Base-by-base conservation (phyloP, 2,113 vertebrate genomes). In the Heloderma charlesbogerti region DNA sequence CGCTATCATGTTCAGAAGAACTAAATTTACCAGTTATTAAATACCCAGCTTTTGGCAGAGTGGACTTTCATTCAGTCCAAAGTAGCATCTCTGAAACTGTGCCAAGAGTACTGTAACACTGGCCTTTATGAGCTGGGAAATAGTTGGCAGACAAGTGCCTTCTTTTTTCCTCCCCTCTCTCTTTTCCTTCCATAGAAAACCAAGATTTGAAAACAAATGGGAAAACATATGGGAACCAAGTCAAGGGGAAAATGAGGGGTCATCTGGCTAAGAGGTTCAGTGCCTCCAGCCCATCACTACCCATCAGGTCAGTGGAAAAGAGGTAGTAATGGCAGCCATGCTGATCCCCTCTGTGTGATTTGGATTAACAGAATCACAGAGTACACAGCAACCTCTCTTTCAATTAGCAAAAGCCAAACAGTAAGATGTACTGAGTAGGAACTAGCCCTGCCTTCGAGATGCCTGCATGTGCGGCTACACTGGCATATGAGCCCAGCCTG, bases 191-290 rank as follows among this genome's bases (percentile, higher is more conserved):
- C 69, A 78, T 51, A 60, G 43, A 92, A 3, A 4, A 75, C 1
- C 67, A 82, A 89, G 85, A 90, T 91, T 96, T 93, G 63, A 94
- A 75, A 93, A 92, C 85, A 74, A 84, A 60, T 40, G 51, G 90
- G 43, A 34, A 51, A 43, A 80, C 43, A 20, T 34, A 92, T 27
- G 89, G 89, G 93, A 67, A 78, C 31, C 90, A 86, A 95, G 89
- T 86, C 71, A 82, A 93, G 54, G 93, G 51, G 37, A 86, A 91
- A 94, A 72, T 60, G 51, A 94, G 89, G 25, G 93, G 90, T 40
- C 89, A 93, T 40, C n/a, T 88, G 60, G 66, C 43, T 69, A 80
- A 40, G 63, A 60, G 66, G 27, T 63, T 92, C 74, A 93, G 25
- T 27, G 7, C 29, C 22, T 75, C 86, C 57, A 90, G 87, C 91